A percentile compares a stretch with the other conserved stretches of the same genome.
Conservation (phyloP, 2,113 vertebrate species). For the Jacana jacana region DNA sequence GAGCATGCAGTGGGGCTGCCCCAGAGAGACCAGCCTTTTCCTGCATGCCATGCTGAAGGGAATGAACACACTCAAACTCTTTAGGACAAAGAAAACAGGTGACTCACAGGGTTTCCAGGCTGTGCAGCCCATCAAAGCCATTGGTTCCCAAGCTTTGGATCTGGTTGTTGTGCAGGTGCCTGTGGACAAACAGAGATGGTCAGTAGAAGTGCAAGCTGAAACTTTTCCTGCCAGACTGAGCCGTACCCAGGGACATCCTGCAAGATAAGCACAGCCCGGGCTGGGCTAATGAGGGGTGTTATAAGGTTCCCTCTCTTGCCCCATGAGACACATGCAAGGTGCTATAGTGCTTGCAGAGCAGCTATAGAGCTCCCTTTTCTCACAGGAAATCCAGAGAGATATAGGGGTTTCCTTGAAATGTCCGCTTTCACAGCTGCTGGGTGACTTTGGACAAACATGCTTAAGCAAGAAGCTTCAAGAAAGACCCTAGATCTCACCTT, state of each 20-base stretch:
- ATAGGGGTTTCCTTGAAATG: background rate
- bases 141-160: conserved; percentile 88
- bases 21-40: background rate
- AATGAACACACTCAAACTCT: accelerated
- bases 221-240: background rate
- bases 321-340: background rate
- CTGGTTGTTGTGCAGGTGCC: conserved; percentile 94
- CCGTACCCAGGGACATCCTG: background rate
- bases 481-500: background rate
- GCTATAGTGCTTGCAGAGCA: background rate
- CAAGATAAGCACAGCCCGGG: background rate
- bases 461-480: background rate
- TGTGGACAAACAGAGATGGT: conserved; percentile 64
- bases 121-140: conserved; percentile 91
- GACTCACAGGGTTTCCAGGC: conserved; percentile 94
- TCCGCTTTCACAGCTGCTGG: background rate
- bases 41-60: background rate
- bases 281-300: background rate
- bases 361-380: background rate
- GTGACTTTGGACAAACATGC: background rate
- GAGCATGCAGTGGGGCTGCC: accelerated
- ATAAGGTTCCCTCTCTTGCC: background rate
- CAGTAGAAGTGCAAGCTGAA: background rate
- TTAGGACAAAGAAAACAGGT: background rate
- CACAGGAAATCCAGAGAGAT: background rate